Conservation (phyloP, 2,888 invertebrate species). For the Sphecodes monilicornis region DNA sequence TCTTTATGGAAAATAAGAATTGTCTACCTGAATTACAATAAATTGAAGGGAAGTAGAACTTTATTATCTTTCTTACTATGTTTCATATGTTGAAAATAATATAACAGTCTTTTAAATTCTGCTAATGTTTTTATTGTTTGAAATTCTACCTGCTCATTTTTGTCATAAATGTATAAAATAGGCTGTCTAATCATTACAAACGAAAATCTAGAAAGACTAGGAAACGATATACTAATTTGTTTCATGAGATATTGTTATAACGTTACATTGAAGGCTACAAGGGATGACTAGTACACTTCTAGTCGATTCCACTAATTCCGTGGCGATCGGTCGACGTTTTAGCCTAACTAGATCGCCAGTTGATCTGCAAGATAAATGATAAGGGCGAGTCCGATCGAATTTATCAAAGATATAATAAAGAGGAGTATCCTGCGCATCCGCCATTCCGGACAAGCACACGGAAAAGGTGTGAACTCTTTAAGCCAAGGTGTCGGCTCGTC, state of each 20-base stretch:
- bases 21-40: no score
- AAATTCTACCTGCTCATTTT: no score
- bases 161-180: no score
- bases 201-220: neutral
- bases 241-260: neutral
- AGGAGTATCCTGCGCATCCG: slow-evolving; percentile 60
- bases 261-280: slow-evolving; percentile 1
- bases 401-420: slow-evolving; percentile 73
- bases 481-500: slow-evolving; percentile 79
- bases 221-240: neutral
- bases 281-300: slow-evolving; percentile 12
- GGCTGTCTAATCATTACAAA: no score
- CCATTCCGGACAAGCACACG: slow-evolving; percentile 64
- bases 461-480: slow-evolving; percentile 83
- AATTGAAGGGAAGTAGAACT: no score
- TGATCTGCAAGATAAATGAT: slow-evolving; percentile 65
- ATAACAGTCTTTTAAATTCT: no score
- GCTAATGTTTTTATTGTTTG: no score
- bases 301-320: slow-evolving; percentile 8
- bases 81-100: no score
- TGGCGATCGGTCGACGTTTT: slow-evolving; percentile 5
- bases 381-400: slow-evolving; percentile 68
- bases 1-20: no score
- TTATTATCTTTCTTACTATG: no score
- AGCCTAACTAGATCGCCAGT: slow-evolving; percentile 25